phyloP scores from a whole-genome alignment of 2,113 vertebrate species.

The Ia io region DNA sequence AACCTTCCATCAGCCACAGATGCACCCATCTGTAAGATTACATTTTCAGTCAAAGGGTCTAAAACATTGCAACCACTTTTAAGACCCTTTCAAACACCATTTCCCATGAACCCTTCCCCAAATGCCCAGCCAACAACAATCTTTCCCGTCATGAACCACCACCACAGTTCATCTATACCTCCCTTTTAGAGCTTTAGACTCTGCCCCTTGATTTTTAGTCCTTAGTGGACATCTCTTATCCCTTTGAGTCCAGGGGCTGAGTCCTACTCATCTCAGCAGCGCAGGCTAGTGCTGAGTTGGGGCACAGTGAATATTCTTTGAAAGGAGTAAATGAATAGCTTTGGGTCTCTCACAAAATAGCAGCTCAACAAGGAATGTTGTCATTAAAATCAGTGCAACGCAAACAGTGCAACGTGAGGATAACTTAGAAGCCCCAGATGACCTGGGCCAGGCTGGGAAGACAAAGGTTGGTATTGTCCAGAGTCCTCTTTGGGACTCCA shows the following conservation, averaged over 20 bases:
- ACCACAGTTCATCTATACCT: not conserved
- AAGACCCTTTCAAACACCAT: not conserved
- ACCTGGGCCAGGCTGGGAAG: not conserved
- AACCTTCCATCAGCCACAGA: not conserved
- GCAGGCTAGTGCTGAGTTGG: too few relatives aligned
- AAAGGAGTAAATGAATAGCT: not conserved
- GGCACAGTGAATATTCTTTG: not conserved
- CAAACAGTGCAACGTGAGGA: not conserved
- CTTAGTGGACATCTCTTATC: not conserved
- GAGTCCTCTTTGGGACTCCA: not conserved
- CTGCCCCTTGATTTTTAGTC: not conserved
- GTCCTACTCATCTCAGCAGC: not conserved
- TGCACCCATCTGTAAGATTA: not conserved
- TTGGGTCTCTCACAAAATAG: not conserved
- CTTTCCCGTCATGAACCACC: not conserved
- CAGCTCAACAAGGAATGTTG: not conserved
- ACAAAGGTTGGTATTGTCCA: not conserved
- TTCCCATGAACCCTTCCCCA: not conserved
- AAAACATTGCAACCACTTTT: not conserved
- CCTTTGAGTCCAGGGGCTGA: not conserved
- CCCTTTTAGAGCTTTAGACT: not conserved
- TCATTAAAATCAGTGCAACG: not conserved
- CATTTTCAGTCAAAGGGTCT: not conserved
- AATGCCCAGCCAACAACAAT: fast-evolving
- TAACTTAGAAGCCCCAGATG: not conserved